Evolutionary conservation across 2,113 vertebrate species (phyloP), one percentile per base, ranked within the genome.

Genomic region (Oryzias melastigma): DNA sequence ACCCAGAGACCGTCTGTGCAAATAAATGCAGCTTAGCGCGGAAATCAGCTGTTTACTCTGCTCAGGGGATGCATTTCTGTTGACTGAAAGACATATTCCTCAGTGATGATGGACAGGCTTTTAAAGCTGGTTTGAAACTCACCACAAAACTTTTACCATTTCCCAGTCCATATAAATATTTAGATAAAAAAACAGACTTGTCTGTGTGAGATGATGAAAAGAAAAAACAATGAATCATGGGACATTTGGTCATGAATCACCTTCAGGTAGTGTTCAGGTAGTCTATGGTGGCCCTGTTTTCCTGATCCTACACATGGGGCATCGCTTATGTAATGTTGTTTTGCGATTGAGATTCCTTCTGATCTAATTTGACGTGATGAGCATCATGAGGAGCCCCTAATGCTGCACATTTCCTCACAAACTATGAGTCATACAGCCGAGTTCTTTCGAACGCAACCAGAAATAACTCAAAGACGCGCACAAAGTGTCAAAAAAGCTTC

Each of bases 361-460:
- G 85, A 88, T 90, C 77, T 74, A 86, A 89, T 90, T 89, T 83
- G 65, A 83, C 63, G 46, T 87, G 85, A 88, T 86, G 81, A 86
- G 79, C 74, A 48, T 88, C 87, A 88, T 86, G 88, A 88, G 86
- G 73, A 74, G 64, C 14, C 51, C 83, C 66, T 79, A 74, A 85
- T 54, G 82, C 62, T 75, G n/a, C n/a, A 17, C 54, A 85, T 88
- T 87, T 86, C 73, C 73, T 77, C 61, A 48, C 58, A 67, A 71
- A 45, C 75, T 65, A 12, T 17, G 22, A 70, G 53, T 47, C 58
- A 70, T 43, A 66, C 42, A 40, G 58, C 48, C 61, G 40, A 67
- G 52, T 46, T 1, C 15, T 49, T 47, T 63, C 41, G n/a, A 43
- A 52, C 16, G 55, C 27, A 24, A 44, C 52, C 24, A 67, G 35